Percentiles rank a stretch among this genome's conserved stretches.
Evolutionary conservation across 2,113 vertebrate genomes (phyloP).

Genomic region (Clinocottus analis): DNA sequence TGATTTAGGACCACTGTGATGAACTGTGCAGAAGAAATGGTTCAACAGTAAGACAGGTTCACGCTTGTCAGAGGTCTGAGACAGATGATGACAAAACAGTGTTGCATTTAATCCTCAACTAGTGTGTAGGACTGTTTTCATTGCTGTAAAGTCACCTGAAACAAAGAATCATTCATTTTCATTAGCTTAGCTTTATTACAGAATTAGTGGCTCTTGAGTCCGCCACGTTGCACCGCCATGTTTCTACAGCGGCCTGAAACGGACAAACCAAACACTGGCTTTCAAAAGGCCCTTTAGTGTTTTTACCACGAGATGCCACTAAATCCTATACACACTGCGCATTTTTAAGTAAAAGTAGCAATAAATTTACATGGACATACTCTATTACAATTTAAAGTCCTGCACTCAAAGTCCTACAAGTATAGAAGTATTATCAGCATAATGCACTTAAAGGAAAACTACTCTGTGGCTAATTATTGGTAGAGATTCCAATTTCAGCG

Average conservation of each 20-base stretch:
- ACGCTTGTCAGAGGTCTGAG: too few species aligned
- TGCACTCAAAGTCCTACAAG: not conserved
- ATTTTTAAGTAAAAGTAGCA: not conserved
- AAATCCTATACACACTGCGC: not conserved
- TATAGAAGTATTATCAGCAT: not conserved
- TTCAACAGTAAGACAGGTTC: not conserved
- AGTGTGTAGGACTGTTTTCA: not conserved
- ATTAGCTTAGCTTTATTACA: not conserved
- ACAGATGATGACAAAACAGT: not conserved
- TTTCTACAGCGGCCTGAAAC: not conserved
- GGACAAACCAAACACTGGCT: not conserved
- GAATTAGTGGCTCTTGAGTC: not conserved
- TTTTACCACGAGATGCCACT: not conserved
- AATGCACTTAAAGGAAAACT: not conserved
- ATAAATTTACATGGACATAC: not conserved
- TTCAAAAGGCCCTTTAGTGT: not conserved
- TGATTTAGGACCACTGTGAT: constrained; percentile 5
- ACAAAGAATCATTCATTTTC: not conserved
- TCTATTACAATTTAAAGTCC: not conserved
- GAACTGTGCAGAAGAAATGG: not conserved
- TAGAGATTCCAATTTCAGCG: too few species aligned
- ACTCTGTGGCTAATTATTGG: not conserved
- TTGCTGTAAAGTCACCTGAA: not conserved
- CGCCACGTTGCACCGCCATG: not conserved
- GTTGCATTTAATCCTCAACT: not conserved